Evolutionary conservation across 2,888 invertebrate species (phyloP), one percentile per base, ranked within the genome.

Genomic region (Drosophila maculinotata): DNA sequence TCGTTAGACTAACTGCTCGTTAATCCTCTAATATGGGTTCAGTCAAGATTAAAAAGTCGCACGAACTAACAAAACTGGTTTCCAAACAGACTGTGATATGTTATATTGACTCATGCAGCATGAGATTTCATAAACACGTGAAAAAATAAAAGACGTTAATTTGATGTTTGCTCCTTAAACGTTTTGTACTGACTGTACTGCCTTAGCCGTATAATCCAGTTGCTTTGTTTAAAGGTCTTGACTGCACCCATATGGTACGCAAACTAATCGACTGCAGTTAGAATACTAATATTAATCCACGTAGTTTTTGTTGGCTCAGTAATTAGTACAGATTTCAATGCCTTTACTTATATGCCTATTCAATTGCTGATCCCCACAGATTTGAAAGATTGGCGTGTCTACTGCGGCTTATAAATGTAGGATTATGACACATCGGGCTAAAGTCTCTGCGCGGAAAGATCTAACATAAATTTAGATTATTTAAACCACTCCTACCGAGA

Each of bases 361-460:
- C 45, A 68, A 56, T 69, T 71, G 75, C 62, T 74, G 62, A 71
- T 71, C 56, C 52, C 87, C 77, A 76, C 80, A 80, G 80, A 86
- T 80, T 83, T 80, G 25, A 83, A 76, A 86, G 80, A 80, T 80
- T 80, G 80, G 80, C 84, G 69, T 35, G 44, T 54, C 72, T 80
- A 80, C 69, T 72, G 80, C 84, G 69, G 84, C 57, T 41, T 80
- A 45, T 86, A 59, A 49, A 41, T 83, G 65, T 77, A 76, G 68
- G 67, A 80, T 36, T 36, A 49, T 41, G 51, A 76, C 65, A 59
- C 67, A 59, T 59, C 52, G 62, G 57, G 15, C 51, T 51, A 52
- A 74, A 53, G 20, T 42, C 31, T 49, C 44, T 38, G 41, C 36
- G n/a, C 15, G 41, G 36, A 53, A 33, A 64, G 9, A n/a, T 54